A percentile compares a stretch with the other conserved stretches of the same genome.
These are phyloP conservation scores for Mirounga angustirostris DNA, from an alignment of 2,113 vertebrate species.

Conservation along the genomic window DNA sequence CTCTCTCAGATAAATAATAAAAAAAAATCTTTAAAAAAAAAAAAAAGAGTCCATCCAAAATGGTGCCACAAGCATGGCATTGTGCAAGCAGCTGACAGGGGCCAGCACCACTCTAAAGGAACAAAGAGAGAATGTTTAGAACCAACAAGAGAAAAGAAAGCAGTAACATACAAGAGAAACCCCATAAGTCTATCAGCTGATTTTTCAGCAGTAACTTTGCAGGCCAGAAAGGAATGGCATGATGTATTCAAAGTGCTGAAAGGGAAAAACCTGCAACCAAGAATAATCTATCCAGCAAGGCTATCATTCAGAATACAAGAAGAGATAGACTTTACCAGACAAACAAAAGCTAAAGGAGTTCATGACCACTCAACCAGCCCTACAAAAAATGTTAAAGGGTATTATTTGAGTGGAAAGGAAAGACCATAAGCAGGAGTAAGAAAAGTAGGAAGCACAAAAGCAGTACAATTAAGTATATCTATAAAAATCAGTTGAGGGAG, in stretches of 20 bases:
- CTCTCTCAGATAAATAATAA: no score
- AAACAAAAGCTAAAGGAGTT: background rate
- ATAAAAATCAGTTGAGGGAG: background rate
- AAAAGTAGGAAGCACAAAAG: background rate
- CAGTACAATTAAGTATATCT: background rate
- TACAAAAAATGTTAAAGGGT: background rate
- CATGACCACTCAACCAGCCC: background rate
- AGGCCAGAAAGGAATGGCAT: background rate
- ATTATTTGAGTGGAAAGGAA: background rate
- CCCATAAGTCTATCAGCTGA: background rate
- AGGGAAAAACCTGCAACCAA: background rate
- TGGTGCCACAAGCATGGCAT: background rate
- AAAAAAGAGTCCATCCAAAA: background rate
- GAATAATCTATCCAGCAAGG: background rate
- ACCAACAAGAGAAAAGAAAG: background rate
- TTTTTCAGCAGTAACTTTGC: background rate
- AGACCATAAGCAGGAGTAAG: background rate
- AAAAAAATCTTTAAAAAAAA: no score
- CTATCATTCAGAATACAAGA: background rate
- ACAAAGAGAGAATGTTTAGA: background rate
- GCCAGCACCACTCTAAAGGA: background rate
- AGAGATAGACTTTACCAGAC: background rate
- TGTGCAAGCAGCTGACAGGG: background rate
- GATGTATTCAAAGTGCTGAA: background rate
- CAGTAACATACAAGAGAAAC: background rate